phyloP scores from a whole-genome alignment of 2,888 invertebrate species.

The Aphrophora alni region DNA sequence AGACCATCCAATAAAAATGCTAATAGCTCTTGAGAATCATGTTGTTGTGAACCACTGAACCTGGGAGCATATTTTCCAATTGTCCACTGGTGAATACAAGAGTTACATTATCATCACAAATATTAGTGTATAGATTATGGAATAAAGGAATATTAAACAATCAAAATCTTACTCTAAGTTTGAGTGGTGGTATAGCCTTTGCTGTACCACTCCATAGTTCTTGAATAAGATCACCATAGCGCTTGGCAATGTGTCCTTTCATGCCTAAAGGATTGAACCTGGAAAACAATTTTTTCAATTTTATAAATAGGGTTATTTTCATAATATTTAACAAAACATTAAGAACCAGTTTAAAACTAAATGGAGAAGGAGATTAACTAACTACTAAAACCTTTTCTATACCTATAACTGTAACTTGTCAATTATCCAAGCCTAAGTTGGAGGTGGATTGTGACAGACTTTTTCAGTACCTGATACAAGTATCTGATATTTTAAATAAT shows the following conservation, averaged over 20 bases:
- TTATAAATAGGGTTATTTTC: too few relatives aligned
- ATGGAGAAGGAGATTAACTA: too few relatives aligned
- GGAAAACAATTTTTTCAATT: too few relatives aligned
- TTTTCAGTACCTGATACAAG: too few relatives aligned
- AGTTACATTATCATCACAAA: background rate
- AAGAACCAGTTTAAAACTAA: too few relatives aligned
- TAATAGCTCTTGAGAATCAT: slow-evolving; percentile 91
- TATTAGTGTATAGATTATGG: background rate
- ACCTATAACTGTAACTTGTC: too few relatives aligned
- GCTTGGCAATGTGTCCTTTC: slow-evolving; percentile 82
- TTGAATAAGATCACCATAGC: slow-evolving; percentile 74
- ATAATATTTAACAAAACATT: too few relatives aligned
- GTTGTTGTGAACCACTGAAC: slow-evolving; percentile 89
- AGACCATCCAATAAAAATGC: slow-evolving; percentile 91
- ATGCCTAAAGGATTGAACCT: slow-evolving; percentile 85
- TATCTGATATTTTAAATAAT: too few relatives aligned
- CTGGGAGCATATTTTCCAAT: slow-evolving; percentile 86
- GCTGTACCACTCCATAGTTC: slow-evolving; percentile 83
- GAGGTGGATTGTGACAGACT: too few relatives aligned
- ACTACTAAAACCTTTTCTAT: too few relatives aligned
- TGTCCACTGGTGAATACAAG: slow-evolving; percentile 65
- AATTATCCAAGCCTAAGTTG: too few relatives aligned
- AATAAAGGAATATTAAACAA: too few relatives aligned
- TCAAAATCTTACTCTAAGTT: slow-evolving; percentile 64
- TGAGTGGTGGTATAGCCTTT: slow-evolving; percentile 85